These are phyloP conservation scores for Gymnorhina tibicen DNA, from an alignment of 2,113 vertebrate species.

Conservation along the genomic window DNA sequence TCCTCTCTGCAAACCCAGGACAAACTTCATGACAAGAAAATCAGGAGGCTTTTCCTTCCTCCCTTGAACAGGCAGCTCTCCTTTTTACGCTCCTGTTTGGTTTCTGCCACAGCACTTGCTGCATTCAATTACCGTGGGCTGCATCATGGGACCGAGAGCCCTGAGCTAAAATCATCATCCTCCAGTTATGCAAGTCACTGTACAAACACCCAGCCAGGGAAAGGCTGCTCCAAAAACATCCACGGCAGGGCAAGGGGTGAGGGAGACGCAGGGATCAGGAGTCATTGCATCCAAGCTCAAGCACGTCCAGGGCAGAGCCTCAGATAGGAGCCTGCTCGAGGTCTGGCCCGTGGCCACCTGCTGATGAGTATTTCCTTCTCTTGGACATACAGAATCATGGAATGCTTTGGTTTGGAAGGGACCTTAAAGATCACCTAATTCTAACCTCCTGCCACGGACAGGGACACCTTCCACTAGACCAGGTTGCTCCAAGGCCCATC, in stretches of 20 bases:
- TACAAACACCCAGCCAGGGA: neutral
- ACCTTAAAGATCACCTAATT: neutral
- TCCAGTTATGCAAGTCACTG: neutral
- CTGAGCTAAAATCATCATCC: conserved; percentile 4
- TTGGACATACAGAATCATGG: neutral
- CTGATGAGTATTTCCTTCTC: neutral
- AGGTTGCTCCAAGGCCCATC: neutral
- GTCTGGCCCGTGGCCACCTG: neutral
- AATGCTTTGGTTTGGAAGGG: neutral
- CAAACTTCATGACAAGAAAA: neutral
- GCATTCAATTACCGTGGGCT: neutral
- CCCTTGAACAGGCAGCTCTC: neutral
- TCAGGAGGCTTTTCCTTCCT: neutral
- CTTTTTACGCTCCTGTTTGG: neutral
- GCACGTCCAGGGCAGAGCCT: neutral
- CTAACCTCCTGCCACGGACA: neutral
- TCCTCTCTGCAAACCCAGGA: neutral
- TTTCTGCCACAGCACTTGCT: neutral
- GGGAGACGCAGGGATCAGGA: neutral
- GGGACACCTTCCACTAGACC: neutral
- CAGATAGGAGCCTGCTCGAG: neutral
- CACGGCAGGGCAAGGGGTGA: neutral
- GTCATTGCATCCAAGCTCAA: neutral
- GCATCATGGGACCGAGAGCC: neutral
- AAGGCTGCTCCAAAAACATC: neutral